Evolutionary conservation across 2,113 vertebrate species (phyloP), one percentile per base, ranked within the genome.

Genomic region (Pagrus major): DNA sequence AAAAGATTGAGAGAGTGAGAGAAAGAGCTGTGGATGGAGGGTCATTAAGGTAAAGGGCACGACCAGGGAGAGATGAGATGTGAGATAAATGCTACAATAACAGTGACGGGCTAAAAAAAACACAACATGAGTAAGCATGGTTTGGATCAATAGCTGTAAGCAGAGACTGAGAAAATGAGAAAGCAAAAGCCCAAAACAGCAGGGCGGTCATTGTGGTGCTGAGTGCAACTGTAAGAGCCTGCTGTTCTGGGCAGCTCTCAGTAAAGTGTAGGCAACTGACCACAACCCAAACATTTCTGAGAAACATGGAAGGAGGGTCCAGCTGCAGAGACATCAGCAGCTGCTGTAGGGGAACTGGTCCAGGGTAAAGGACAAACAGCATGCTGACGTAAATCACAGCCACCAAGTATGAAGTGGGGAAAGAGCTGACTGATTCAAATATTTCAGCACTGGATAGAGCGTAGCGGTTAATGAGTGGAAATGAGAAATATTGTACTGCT

Each of bases 241-340:
- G 65, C 72, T 72, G 82, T n/a, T 78, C 81, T 58, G 86, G 72
- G 83, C 68, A 54, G 65, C 44, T 44, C 65, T 73, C n/a, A 42
- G 39, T 42, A 25, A 1, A 52, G 37, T 55, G 47, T 46, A 41
- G 31, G 65, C 58, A 21, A 78, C 51, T 18, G 33, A 89, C 83
- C 83, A 78, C 86, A 84, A 21, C 46, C 14, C 55, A 8, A 80
- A 79, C 14, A 59, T 71, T 86, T 91, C 81, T 83, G 76, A 87
- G 84, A 89, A 91, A 87, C 71, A 78, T 16, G 64, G 72, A 86
- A 70, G 87, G 68, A 76, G 71, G 75, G 55, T 83, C 66, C 69
- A 31, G 44, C 88, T 83, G 4, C 84, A 86, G 42, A 76, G 21
- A 55, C 42, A 51, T 73, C 59, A 46, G 64, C 80, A 81, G 84